Conservation (phyloP, 2,113 vertebrate genomes). For the Seriola quinqueradiata region DNA sequence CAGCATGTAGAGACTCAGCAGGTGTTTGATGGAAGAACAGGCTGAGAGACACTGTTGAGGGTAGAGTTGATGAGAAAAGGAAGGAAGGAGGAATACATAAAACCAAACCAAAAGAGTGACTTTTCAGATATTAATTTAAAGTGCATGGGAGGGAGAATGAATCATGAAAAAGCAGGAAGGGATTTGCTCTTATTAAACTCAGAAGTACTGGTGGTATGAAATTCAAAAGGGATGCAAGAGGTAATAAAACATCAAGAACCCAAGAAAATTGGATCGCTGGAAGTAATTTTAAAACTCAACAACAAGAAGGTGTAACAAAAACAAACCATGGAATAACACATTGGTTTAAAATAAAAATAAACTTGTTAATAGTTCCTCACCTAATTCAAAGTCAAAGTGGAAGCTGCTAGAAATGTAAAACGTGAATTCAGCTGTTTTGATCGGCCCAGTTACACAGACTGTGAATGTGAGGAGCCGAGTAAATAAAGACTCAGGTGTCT, state of each 20-base stretch:
- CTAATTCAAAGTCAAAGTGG: slow-evolving; percentile 28
- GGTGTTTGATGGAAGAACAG: slow-evolving; percentile 1
- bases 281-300: slow-evolving; percentile 13
- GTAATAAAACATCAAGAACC: background rate
- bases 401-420: slow-evolving; percentile 38
- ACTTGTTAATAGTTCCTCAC: slow-evolving; percentile 20
- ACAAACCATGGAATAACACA: background rate
- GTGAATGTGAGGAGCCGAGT: slow-evolving; percentile 23
- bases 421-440: slow-evolving; percentile 44
- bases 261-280: background rate
- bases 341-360: slow-evolving; percentile 34
- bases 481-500: slow-evolving; percentile 35
- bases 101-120: background rate
- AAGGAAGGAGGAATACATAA: background rate
- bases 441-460: slow-evolving; percentile 16
- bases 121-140: background rate
- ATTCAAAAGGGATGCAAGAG: background rate
- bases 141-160: background rate
- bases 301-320: background rate
- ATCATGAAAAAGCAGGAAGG: slow-evolving; percentile 2
- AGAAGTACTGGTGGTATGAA: background rate
- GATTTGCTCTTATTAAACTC: background rate
- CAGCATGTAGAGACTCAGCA: slow-evolving; percentile 17
- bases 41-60: background rate
- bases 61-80: background rate